phyloP scores from a whole-genome alignment of 2,797 vertebrate genomes.

The Brotula barbata region DNA sequence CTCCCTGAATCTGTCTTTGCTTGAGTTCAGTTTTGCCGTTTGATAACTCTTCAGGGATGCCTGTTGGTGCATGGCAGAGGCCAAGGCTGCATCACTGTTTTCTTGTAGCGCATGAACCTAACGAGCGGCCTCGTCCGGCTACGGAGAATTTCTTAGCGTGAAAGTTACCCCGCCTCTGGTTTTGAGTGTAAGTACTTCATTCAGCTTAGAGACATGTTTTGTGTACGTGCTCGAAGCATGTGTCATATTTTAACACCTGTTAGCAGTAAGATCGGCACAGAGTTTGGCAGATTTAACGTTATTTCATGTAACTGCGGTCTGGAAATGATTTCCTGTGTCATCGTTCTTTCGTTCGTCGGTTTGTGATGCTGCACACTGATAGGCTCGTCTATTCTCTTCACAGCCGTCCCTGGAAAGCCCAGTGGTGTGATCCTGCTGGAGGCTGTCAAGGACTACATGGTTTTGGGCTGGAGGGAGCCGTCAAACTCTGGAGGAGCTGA shows the following conservation, averaged over 20 bases:
- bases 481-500: constrained; percentile 85
- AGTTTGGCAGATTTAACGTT: background rate
- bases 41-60: constrained; percentile 57
- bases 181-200: constrained; percentile 63
- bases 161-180: constrained; percentile 42
- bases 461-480: constrained; percentile 88
- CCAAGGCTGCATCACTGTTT: constrained; percentile 67
- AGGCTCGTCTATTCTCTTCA: background rate
- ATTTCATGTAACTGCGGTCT: background rate
- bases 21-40: constrained; percentile 55
- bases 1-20: constrained; percentile 34
- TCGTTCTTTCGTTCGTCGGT: background rate
- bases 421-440: constrained; percentile 85
- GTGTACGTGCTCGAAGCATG: constrained; percentile 43
- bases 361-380: constrained; percentile 21
- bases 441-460: constrained; percentile 89
- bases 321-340: background rate
- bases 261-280: background rate
- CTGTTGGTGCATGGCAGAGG: constrained; percentile 64
- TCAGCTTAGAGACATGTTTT: constrained; percentile 13
- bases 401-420: constrained; percentile 86
- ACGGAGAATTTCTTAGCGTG: constrained; percentile 44
- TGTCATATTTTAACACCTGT: constrained; percentile 27
- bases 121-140: constrained; percentile 53
- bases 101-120: constrained; percentile 68